A percentile compares a stretch with the other conserved stretches of the same genome.
These are phyloP conservation scores for Holocentrus rufus DNA, from an alignment of 2,797 vertebrate genomes.

Conservation along the genomic window DNA sequence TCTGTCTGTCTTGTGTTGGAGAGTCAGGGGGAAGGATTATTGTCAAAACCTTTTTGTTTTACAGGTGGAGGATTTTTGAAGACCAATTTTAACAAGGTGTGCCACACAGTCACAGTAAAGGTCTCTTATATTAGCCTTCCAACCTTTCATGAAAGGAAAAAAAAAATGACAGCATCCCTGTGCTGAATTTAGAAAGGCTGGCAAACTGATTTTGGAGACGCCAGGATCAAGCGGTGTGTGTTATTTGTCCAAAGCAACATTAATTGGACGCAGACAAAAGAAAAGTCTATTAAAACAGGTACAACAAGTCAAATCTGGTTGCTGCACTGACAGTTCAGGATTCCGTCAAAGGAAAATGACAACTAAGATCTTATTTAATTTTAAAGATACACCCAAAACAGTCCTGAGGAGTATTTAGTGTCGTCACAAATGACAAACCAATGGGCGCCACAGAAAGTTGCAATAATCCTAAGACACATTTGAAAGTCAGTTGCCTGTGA, in stretches of 20 bases:
- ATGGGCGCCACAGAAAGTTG: no score
- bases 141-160: constrained; percentile 13
- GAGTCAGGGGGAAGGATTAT: constrained; percentile 3
- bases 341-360: background rate
- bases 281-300: constrained; percentile 10
- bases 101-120: constrained; percentile 9
- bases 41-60: constrained; percentile 33
- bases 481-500: no score
- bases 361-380: no score
- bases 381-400: no score
- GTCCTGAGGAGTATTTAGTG: no score
- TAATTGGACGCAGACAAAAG: constrained; percentile 1
- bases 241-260: constrained; percentile 6
- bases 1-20: background rate
- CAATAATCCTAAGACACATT: no score
- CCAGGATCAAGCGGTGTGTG: background rate
- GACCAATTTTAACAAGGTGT: constrained; percentile 39
- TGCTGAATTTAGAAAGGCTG: no score
- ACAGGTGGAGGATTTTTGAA: constrained; percentile 32
- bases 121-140: constrained; percentile 1
- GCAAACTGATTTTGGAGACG: no score
- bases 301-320: background rate
- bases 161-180: constrained; percentile 2
- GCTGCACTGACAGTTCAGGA: background rate
- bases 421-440: no score